Conservation (phyloP, 2,113 vertebrate species). For the Uropsilus gracilis region DNA sequence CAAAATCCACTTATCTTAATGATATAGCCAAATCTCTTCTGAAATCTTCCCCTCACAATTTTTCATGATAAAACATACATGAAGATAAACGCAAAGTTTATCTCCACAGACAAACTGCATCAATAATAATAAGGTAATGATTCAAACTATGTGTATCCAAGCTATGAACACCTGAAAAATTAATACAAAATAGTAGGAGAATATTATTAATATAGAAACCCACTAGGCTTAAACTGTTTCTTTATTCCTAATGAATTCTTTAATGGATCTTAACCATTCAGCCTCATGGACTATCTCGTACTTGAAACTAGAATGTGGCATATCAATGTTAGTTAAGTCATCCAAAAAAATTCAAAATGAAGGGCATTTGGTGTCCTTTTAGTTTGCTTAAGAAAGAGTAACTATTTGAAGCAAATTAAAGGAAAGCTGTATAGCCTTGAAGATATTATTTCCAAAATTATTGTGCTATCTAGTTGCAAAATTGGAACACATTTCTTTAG, state of each 20-base stretch:
- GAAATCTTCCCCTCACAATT: conserved; percentile 36
- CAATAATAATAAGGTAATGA: conserved; percentile 21
- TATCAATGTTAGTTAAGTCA: conserved; percentile 6
- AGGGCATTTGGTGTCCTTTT: conserved; percentile 21
- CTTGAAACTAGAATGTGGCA: background rate
- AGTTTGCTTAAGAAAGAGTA: background rate
- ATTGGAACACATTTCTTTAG: background rate
- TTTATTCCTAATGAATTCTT: conserved; percentile 54
- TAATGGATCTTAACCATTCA: conserved; percentile 52
- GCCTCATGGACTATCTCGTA: conserved; percentile 23
- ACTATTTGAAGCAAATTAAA: background rate
- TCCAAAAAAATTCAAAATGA: conserved; percentile 35
- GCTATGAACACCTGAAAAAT: conserved; percentile 66
- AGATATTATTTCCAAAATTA: conserved; percentile 37
- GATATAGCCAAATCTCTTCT: conserved; percentile 76
- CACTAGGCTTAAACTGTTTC: conserved; percentile 18
- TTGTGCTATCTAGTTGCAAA: background rate
- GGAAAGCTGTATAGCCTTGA: background rate
- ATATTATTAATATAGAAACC: conserved; percentile 31
- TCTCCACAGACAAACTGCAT: conserved; percentile 57
- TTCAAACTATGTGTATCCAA: conserved; percentile 48
- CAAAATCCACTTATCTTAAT: conserved; percentile 76
- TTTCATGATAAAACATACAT: conserved; percentile 57
- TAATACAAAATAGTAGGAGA: background rate
- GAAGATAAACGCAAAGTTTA: conserved; percentile 69